phyloP scores from a whole-genome alignment of 2,797 vertebrate genomes.

The Hypotaenidia philippensis region DNA sequence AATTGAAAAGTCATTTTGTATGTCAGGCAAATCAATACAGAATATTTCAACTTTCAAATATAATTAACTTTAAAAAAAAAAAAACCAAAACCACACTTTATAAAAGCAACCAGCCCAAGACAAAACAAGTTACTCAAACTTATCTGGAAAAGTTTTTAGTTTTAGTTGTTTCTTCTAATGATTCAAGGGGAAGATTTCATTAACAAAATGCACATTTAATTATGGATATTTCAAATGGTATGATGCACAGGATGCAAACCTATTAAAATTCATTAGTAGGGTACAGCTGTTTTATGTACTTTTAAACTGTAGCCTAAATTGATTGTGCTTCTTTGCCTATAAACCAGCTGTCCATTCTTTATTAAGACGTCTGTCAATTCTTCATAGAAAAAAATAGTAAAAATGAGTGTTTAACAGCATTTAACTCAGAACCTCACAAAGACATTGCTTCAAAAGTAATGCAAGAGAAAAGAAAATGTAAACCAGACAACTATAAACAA shows the following conservation, averaged over 20 bases:
- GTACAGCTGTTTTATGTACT: slow-evolving; percentile 71
- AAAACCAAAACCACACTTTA: not conserved
- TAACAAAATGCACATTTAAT: slow-evolving; percentile 67
- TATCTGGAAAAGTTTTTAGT: not conserved
- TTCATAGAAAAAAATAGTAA: slow-evolving; percentile 34
- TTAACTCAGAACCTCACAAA: slow-evolving; percentile 12
- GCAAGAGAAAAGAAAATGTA: slow-evolving; percentile 13
- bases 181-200: slow-evolving; percentile 49
- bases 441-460: not conserved
- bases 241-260: slow-evolving; percentile 43
- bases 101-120: not conserved
- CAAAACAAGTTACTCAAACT: not conserved
- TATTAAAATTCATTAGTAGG: slow-evolving; percentile 62
- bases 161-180: slow-evolving; percentile 19
- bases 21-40: not conserved
- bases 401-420: slow-evolving; percentile 34
- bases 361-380: slow-evolving; percentile 73
- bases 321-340: slow-evolving; percentile 52
- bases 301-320: slow-evolving; percentile 72
- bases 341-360: slow-evolving; percentile 73
- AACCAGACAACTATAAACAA: not conserved
- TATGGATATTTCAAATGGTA: slow-evolving; percentile 52
- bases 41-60: slow-evolving; percentile 50
- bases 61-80: not conserved
- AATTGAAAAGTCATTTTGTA: not conserved